Percentiles rank a stretch among this genome's conserved stretches.
Evolutionary conservation across 2,888 invertebrate species (phyloP).

Genomic region (Athetis lepigone): DNA sequence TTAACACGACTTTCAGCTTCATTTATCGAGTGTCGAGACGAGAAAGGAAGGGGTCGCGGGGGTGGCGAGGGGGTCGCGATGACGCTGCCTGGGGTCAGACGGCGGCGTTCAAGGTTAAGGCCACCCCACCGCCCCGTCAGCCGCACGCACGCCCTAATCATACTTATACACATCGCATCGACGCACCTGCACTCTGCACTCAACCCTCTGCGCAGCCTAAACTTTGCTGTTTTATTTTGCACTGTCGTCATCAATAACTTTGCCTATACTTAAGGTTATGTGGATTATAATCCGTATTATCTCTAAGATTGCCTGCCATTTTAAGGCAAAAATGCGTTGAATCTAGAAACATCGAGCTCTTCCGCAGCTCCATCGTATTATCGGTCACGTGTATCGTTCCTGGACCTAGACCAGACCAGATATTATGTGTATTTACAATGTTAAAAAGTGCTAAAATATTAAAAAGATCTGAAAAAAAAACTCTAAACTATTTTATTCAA

Average conservation of each 20-base stretch:
- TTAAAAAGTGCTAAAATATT: no score
- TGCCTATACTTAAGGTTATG: no score
- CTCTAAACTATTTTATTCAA: no score
- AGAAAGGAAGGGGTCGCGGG: conserved; percentile 68
- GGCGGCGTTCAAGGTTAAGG: conserved; percentile 89
- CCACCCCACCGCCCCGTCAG: conserved; percentile 66
- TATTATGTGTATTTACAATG: no score
- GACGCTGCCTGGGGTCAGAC: conserved; percentile 81
- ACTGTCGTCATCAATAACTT: conserved; percentile 1
- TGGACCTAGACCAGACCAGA: no score
- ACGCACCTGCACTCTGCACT: conserved; percentile 55
- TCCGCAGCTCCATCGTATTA: no score
- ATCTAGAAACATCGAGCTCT: no score
- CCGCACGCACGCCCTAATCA: conserved; percentile 70
- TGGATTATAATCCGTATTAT: no score
- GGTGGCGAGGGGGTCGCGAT: conserved; percentile 69
- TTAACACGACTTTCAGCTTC: conserved; percentile 79
- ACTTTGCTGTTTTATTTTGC: conserved; percentile 11
- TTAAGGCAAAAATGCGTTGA: no score
- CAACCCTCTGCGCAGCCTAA: conserved; percentile 11
- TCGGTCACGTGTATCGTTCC: no score
- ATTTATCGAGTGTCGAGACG: conserved; percentile 78
- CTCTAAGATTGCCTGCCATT: no score
- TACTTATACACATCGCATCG: conserved; percentile 62
- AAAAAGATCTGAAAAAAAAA: no score